Percentiles rank a stretch among this genome's conserved stretches.
Evolutionary conservation across 2,888 invertebrate species (phyloP).

Genomic region (Lithophane semibrunnea): DNA sequence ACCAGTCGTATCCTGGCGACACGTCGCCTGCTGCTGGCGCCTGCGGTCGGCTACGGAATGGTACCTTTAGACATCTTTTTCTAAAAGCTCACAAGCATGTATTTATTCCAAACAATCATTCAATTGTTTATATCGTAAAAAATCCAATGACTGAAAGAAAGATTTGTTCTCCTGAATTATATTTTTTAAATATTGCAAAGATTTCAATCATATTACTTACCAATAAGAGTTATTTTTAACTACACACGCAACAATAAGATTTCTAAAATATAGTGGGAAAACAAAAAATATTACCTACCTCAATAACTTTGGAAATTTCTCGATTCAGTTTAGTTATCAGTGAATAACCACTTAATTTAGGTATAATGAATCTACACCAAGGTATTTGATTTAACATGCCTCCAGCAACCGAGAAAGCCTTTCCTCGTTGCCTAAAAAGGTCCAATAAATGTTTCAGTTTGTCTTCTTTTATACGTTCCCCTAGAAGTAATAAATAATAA

Average conservation of each 20-base stretch:
- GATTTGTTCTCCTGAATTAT: background rate
- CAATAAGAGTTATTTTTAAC: background rate
- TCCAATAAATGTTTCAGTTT: conserved; percentile 81
- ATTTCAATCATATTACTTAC: background rate
- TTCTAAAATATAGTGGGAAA: background rate
- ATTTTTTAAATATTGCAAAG: background rate
- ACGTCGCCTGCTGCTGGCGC: too few species aligned
- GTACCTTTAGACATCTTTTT: background rate
- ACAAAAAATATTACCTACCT: conserved; percentile 69
- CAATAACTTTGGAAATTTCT: conserved; percentile 90
- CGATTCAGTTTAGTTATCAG: conserved; percentile 87
- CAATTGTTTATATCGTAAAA: too few species aligned
- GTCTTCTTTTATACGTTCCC: conserved; percentile 91
- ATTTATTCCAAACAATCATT: background rate
- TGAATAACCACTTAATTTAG: conserved; percentile 91
- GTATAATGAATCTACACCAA: conserved; percentile 92
- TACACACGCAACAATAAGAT: background rate
- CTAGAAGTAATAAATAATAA: conserved; percentile 65
- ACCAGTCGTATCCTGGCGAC: too few species aligned
- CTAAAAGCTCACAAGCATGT: background rate
- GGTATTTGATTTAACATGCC: conserved; percentile 93
- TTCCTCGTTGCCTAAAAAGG: conserved; percentile 77
- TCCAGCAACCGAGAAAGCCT: conserved; percentile 91
- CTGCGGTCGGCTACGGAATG: too few species aligned
- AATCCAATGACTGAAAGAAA: background rate